Percentiles rank a stretch among this genome's conserved stretches.
Evolutionary conservation across 2,888 invertebrate genomes (phyloP).

Genomic region (Pteria penguin): DNA sequence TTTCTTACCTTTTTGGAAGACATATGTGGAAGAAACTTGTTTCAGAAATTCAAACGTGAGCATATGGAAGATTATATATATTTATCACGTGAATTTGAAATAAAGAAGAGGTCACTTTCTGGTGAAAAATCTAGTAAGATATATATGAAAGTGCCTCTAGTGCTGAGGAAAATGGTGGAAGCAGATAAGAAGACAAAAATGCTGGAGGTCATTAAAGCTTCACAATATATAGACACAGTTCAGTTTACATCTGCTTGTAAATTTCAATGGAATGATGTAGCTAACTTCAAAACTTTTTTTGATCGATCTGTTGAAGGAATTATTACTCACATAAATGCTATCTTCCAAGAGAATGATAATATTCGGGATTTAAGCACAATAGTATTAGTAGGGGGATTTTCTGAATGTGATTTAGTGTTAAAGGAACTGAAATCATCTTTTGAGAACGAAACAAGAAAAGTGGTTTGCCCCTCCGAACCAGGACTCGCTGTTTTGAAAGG

Average conservation of each 20-base stretch:
- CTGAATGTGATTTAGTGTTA: slow-evolving; percentile 38
- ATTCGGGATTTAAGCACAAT: slow-evolving; percentile 7
- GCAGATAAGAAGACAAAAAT: not conserved
- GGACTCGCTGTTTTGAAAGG: slow-evolving; percentile 45
- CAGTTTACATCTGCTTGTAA: slow-evolving; percentile 12
- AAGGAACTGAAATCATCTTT: slow-evolving; percentile 17
- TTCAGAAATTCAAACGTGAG: not conserved
- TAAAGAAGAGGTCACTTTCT: slow-evolving; percentile 22
- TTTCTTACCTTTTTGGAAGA: no score
- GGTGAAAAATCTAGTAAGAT: slow-evolving; percentile 17
- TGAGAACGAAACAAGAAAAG: no score
- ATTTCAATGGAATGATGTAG: slow-evolving; percentile 16
- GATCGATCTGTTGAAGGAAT: slow-evolving; percentile 15
- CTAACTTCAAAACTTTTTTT: slow-evolving; percentile 26
- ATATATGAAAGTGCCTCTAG: slow-evolving; percentile 26
- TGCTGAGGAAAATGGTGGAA: slow-evolving; percentile 20
- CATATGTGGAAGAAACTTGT: not conserved
- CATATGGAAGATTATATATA: slow-evolving; percentile 36
- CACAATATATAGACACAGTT: slow-evolving; percentile 18
- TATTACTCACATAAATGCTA: slow-evolving; percentile 22
- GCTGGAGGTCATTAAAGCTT: slow-evolving; percentile 12
- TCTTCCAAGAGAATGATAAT: slow-evolving; percentile 18
- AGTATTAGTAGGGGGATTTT: slow-evolving; percentile 40
- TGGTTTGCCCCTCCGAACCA: slow-evolving; percentile 4
- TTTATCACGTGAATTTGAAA: slow-evolving; percentile 38